Percentiles rank a stretch among this genome's conserved stretches.
Conservation (phyloP, 2,888 invertebrate genomes). For the Heliconius erato region DNA sequence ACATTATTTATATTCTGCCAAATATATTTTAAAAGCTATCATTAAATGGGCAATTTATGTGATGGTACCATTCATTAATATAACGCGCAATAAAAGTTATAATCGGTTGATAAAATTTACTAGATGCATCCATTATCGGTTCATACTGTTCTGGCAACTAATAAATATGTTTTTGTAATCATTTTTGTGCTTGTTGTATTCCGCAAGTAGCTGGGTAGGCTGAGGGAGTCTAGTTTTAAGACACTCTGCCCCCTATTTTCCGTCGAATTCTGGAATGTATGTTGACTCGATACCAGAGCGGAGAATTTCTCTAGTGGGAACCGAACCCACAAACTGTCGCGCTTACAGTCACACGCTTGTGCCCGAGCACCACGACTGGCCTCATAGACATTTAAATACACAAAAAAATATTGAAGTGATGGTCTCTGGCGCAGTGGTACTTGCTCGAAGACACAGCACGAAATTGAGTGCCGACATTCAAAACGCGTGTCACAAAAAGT, state of each 20-base stretch:
- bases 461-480: too few species aligned
- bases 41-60: slow-evolving; percentile 33
- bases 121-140: slow-evolving; percentile 28
- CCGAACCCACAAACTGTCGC: too few species aligned
- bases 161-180: slow-evolving; percentile 18
- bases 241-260: not conserved
- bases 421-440: too few species aligned
- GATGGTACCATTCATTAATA: slow-evolving; percentile 33
- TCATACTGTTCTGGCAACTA: slow-evolving; percentile 23
- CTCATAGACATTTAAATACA: too few species aligned
- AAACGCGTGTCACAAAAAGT: too few species aligned
- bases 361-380: too few species aligned
- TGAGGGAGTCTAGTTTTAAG: not conserved
- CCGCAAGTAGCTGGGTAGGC: not conserved
- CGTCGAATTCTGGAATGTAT: not conserved
- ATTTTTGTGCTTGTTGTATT: too few species aligned
- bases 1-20: slow-evolving; percentile 14
- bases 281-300: not conserved
- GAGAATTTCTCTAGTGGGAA: too few species aligned
- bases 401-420: too few species aligned
- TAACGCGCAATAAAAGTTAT: slow-evolving; percentile 38
- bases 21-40: slow-evolving; percentile 33
- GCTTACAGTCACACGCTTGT: too few species aligned
- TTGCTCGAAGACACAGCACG: too few species aligned
- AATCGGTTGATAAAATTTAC: slow-evolving; percentile 35